Evolutionary conservation across 35 echinoderm and acorn worm genomes (phyloP).

Genomic region (Apostichopus japonicus): DNA sequence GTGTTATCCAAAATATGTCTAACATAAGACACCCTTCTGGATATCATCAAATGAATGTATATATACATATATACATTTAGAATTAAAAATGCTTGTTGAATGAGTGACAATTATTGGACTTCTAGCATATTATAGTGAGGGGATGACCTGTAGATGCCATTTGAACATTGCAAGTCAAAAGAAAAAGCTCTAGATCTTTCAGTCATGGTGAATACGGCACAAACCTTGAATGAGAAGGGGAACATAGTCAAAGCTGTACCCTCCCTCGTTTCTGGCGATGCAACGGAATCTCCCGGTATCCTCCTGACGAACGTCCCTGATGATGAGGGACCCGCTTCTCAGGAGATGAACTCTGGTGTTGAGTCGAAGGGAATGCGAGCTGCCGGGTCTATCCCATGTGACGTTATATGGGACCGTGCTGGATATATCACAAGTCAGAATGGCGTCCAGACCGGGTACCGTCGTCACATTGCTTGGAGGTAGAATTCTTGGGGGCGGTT

Average conservation of each 20-base stretch:
- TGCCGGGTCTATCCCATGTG: slow-evolving; percentile 86
- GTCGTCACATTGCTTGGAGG: slow-evolving; percentile 68
- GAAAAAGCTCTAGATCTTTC: neutral
- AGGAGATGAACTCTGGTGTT: slow-evolving; percentile 77
- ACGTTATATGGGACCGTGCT: slow-evolving; percentile 86
- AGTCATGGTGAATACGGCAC: neutral
- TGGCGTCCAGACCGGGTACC: slow-evolving; percentile 66
- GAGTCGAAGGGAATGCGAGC: slow-evolving; percentile 46
- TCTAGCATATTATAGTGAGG: too few species aligned
- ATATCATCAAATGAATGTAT: too few species aligned
- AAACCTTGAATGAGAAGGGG: slow-evolving; percentile 82
- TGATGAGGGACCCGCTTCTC: slow-evolving; percentile 76
- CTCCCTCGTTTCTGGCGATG: slow-evolving; percentile 88
- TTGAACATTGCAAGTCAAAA: neutral
- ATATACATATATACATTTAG: too few species aligned
- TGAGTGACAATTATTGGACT: too few species aligned
- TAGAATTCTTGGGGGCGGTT: slow-evolving; percentile 78
- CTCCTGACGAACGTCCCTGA: slow-evolving; percentile 60
- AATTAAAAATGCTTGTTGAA: too few species aligned
- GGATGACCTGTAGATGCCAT: too few species aligned
- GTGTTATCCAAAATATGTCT: too few species aligned
- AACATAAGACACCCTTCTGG: too few species aligned
- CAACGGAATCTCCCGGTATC: slow-evolving; percentile 85
- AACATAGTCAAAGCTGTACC: slow-evolving; percentile 67
- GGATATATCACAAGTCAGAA: slow-evolving; percentile 73